Percentiles rank a stretch among this genome's conserved stretches.
phyloP scores from a whole-genome alignment of 2,113 vertebrate genomes.

The Poeciliopsis turrubarensis region DNA sequence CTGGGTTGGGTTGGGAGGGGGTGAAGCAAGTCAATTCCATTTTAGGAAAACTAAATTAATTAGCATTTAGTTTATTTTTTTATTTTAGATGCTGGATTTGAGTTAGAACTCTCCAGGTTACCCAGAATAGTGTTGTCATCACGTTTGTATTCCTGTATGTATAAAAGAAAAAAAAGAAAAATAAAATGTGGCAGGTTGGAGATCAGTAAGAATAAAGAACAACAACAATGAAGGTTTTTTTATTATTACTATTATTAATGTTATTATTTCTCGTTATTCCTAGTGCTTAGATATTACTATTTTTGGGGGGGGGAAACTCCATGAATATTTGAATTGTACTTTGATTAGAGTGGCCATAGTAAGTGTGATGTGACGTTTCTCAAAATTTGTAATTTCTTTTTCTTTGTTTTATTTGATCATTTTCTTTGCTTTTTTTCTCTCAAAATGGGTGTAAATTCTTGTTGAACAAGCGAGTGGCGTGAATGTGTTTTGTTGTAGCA shows the following conservation, averaged over 20 bases:
- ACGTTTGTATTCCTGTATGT: conserved; percentile 88
- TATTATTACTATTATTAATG: conserved; percentile 41
- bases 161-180: conserved; percentile 77
- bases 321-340: conserved; percentile 92
- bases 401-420: conserved; percentile 47
- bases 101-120: conserved; percentile 96
- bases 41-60: conserved; percentile 81
- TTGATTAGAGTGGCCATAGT: conserved; percentile 94
- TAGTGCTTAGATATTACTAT: conserved; percentile 92
- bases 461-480: conserved; percentile 81
- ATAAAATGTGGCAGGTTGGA: conserved; percentile 20
- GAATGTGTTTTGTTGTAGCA: conserved; percentile 84
- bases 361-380: conserved; percentile 86
- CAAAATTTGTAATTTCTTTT: conserved; percentile 47
- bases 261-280: conserved; percentile 82
- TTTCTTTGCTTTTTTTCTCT: conserved; percentile 51
- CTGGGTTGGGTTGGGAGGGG: conserved; percentile 67
- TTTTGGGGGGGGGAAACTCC: conserved; percentile 86
- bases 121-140: conserved; percentile 85
- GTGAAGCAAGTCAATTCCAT: conserved; percentile 86
- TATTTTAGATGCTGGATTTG: conserved; percentile 91
- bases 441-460: conserved; percentile 81
- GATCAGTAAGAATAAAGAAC: conserved; percentile 89
- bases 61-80: conserved; percentile 48
- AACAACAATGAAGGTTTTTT: conserved; percentile 92